A percentile compares a stretch with the other conserved stretches of the same genome.
phyloP scores from a whole-genome alignment of 2,797 vertebrate genomes.

The Capromys pilorides region DNA sequence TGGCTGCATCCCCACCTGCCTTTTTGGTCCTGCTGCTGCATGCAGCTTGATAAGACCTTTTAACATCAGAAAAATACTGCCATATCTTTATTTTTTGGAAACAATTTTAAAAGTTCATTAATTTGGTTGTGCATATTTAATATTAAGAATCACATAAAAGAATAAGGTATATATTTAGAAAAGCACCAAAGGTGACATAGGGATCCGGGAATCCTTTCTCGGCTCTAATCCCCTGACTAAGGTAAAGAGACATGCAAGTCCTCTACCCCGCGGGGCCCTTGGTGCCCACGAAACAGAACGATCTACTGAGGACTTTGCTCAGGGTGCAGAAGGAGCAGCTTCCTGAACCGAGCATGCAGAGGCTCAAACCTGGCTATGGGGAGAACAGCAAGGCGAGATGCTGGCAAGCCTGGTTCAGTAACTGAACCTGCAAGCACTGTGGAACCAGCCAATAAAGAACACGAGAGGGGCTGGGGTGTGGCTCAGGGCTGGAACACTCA shows the following conservation, averaged over 20 bases:
- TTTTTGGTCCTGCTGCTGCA: not conserved
- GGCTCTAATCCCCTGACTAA: not conserved
- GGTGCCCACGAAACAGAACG: accelerated
- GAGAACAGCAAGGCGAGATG: not conserved
- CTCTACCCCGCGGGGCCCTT: accelerated
- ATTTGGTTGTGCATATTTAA: not conserved
- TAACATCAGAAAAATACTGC: not conserved
- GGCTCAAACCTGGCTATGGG: not conserved
- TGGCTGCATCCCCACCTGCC: not conserved
- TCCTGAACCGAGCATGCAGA: not conserved
- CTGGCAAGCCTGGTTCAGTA: not conserved
- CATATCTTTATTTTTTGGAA: not conserved
- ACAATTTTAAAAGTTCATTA: not conserved
- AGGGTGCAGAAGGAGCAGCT: not conserved
- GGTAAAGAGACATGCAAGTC: no score
- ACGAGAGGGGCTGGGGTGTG: no score
- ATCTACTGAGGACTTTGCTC: not conserved
- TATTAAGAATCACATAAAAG: not conserved
- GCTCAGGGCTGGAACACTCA: no score
- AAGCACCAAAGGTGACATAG: not conserved
- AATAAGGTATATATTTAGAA: not conserved
- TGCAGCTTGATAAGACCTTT: not conserved
- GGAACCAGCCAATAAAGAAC: not conserved
- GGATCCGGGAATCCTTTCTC: not conserved
- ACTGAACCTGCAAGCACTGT: not conserved